Percentiles rank a stretch among this genome's conserved stretches.
phyloP scores from a whole-genome alignment of 2,797 vertebrate species.

The Cryptoprocta ferox region DNA sequence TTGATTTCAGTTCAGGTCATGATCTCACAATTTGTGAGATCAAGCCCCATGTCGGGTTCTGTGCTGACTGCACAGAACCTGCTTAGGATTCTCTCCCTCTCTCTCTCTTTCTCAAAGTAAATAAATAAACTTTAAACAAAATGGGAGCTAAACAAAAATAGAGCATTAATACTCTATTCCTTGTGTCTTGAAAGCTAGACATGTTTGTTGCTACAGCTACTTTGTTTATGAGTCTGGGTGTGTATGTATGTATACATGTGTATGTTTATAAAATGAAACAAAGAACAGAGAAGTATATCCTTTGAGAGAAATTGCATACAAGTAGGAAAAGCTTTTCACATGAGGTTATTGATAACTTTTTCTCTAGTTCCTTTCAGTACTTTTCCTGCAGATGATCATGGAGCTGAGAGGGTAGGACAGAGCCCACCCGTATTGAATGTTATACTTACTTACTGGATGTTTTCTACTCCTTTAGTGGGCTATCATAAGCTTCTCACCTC shows the following conservation, averaged over 20 bases:
- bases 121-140: background rate
- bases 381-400: background rate
- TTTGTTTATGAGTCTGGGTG: background rate
- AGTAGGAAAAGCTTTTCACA: background rate
- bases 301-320: background rate
- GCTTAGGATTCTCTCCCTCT: too few relatives aligned
- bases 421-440: background rate
- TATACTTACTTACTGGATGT: background rate
- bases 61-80: too few relatives aligned
- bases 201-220: background rate
- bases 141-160: background rate
- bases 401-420: background rate
- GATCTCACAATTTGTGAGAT: too few relatives aligned
- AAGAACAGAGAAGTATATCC: background rate
- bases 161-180: background rate
- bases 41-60: too few relatives aligned
- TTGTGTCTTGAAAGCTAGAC: background rate
- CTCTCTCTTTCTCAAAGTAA: too few relatives aligned
- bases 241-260: background rate
- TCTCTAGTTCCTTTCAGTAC: background rate
- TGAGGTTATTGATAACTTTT: background rate
- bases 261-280: background rate
- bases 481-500: background rate
- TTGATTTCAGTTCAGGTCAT: too few relatives aligned
- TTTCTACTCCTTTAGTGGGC: background rate